Base-by-base conservation (phyloP, 1,140 invertebrate genomes). In the Rhyacophila brunnea region DNA sequence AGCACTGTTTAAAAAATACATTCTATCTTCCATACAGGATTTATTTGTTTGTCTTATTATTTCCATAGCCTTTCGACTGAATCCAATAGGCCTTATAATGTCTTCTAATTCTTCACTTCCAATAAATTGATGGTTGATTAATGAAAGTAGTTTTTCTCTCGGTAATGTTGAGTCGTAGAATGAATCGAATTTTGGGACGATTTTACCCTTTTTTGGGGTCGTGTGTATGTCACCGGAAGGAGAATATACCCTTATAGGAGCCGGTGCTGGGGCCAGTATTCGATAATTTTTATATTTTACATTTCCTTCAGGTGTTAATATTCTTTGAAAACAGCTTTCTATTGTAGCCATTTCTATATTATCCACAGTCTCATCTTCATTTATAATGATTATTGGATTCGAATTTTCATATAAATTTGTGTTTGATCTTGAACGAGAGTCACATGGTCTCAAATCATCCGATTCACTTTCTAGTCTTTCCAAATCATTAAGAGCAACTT, bases 21-120 rank as follows among this genome's bases (percentile, higher is more conserved):
- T 54, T 49, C 60, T 60, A 40, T 65, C 63, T 15, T 61, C 63
- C 50, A 65, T 49, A 35, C 58, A 18, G 10, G 63, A 65, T 38
- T 43, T 56, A 28, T 60, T 58, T 11, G 58, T 51, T 13, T 43
- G 44, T 34, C 50, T 48, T 1, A 65, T 34, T 17, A 59, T 54
- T 34, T 60, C 58, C 18, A 56, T 54, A 17, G 58, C 54, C 19
- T 48, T 32, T 18, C 52, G 35, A 40, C 34, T 57, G 1, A 59
- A 40, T 32, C 52, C 57, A 13, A 35, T 38, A 5, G 60, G 72
- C 55, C 70, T 61, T n/a, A 78, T 73, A 46, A 78, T 78, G 4
- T 70, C 74, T 59, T 74, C 73, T 42, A 78, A 64, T 5, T 71
- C 68, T 6, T 74, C 73, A 6, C 70, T 68, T 0, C 70, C 74